Base-by-base conservation (phyloP, 2,797 vertebrate genomes). In the Clarias laeviceps region DNA sequence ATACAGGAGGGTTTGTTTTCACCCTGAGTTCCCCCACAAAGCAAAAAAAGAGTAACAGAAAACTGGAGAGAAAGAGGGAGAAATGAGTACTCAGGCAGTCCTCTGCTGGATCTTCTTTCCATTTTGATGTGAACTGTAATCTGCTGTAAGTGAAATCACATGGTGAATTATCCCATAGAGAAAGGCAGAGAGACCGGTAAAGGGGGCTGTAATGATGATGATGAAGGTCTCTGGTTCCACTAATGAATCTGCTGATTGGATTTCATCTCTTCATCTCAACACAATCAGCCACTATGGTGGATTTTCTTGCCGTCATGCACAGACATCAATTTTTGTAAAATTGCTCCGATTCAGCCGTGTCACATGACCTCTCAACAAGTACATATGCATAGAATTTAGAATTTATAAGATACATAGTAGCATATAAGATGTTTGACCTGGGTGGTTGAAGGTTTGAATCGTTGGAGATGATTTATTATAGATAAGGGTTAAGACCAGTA, bases 111-210 rank as follows among this genome's bases (percentile, higher is more conserved):
- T 92, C 90, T 91, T 89, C 88, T 59, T 87, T 90, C 93, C 85
- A 85, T 84, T 87, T 89, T 85, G 83, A 87, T 85, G 84, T 92
- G 93, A 91, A 91, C 93, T 93, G 90, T 90, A 91, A 91, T 91
- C 87, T 37, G 84, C 90, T 90, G 92, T 93, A 94, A 94, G 93
- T 94, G 93, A 94, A 94, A 93, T 95, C 93, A 93, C 92, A 94
- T 95, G 94, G 93, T 92, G 91, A 94, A 92, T 83, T 86, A 89
- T 57, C 82, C 74, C 90, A 85, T 61, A 84, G 70, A 88, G 86
- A 85, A 73, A 87, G 80, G 76, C 74, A 56, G 66, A 50, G 70
- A 81, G 82, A 82, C 72, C 64, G 27, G 83, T 74, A 81, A 82
- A 84, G 83, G 89, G 82, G 83, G 61, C 74, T 45, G 72, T 88